Evolutionary conservation across 2,797 vertebrate species (phyloP), one percentile per base, ranked within the genome.

Genomic region (Botia almorhae): DNA sequence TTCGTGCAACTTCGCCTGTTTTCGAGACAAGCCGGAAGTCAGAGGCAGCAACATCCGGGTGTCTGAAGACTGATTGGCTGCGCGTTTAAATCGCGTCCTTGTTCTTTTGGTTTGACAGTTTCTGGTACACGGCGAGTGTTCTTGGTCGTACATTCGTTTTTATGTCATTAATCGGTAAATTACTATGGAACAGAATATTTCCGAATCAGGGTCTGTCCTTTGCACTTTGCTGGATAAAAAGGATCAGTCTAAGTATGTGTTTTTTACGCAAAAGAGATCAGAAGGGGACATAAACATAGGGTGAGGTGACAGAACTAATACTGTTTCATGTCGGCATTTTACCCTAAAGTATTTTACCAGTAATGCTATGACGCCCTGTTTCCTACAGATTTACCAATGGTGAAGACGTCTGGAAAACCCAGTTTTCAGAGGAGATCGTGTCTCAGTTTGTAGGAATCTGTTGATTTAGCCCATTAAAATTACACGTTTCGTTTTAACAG

Each of bases 361-460:
- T 36, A 21, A n/a, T 19, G 1, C 17, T 17, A 7, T 74, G 21
- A 51, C 48, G 50, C 48, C 19, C 48, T 69, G 21, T 70, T 55
- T 46, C 78, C 53, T 69, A n/a, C 6, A 94, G 93, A 80, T 46
- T 93, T 75, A 94, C 92, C 23, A 90, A 94, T 82, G 91, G 87
- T 2, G 85, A 85, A 46, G 84, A 87, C 76, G 91, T 93, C 6
- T 94, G 93, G 93, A 91, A 81, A 78, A 83, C 82, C n/a, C 87
- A 87, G 26, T 74, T 86, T 56, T 86, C 88, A 0, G 85, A 90
- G 29, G 93, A 91, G 56, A 33, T 58, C 0, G 51, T 90, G 21
- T 81, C 82, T 2, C 73, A 88, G 70, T 83, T 88, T 79, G 93
- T 94, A 88, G 87, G 90, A 84, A 36, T 65, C 2, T 17, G 1